Base-by-base conservation (phyloP, 2,113 vertebrate genomes). In the Heterocephalus glaber region DNA sequence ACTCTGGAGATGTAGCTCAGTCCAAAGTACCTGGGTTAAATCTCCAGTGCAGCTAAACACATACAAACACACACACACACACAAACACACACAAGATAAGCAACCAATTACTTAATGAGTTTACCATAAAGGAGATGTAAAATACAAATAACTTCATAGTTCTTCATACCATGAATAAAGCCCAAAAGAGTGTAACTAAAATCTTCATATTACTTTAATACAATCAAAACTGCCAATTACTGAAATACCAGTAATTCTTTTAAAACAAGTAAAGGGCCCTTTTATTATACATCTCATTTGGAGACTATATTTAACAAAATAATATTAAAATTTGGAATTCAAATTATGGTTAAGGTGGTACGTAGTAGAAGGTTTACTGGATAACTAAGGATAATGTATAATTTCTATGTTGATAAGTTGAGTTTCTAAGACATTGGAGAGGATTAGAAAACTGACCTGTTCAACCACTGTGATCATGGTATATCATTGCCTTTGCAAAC, bases 281-380 rank as follows among this genome's bases (percentile, higher is more conserved):
- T 85, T 93, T 54, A 79, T 41, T 83, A 91, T 93, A 81, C 10
- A 79, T 28, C n/a, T 89, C 82, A 80, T 68, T 93, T 92, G 80
- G 77, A 95, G 22, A 90, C 82, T 11, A 76, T 70, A 88, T 54
- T 92, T 96, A 86, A 94, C 77, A 60, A 96, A 89, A 19, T 85
- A 65, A 26, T 80, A 72, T 91, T 77, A 84, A 93, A 92, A 70
- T 4, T 60, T 79, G 14, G 11, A 82, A 91, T 52, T 96, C 74
- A 96, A 84, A 86, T 65, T 84, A 41, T 22, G 47, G 22, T 52
- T 90, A 28, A 86, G 13, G 90, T 76, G 33, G 33, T 54, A 89
- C 86, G 85, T 72, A 80, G 86, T n/a, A 92, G 66, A 92, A 54
- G 10, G 38, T 49, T 30, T 10, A 54, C 24, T 87, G 8, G 28